Conservation (phyloP, 2,797 vertebrate genomes). For the Myiotriccus ornatus region DNA sequence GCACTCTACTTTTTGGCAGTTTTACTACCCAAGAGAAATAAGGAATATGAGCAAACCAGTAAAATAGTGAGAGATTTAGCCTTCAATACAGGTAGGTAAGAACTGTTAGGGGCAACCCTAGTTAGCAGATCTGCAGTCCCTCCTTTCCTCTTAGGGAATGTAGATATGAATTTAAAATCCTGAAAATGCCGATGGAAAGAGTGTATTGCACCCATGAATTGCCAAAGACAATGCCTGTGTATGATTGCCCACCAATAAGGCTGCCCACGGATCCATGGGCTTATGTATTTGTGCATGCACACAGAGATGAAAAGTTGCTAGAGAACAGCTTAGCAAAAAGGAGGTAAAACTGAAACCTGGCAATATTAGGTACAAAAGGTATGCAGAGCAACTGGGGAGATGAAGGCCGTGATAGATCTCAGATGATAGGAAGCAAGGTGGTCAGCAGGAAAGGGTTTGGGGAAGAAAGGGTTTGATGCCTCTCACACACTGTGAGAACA, state of each 20-base stretch:
- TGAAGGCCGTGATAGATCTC: neutral
- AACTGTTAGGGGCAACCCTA: neutral
- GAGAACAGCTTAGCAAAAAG: neutral
- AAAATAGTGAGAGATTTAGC: neutral
- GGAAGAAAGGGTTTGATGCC: neutral
- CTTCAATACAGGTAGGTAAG: neutral
- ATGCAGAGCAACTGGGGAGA: neutral
- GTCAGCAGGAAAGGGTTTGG: neutral
- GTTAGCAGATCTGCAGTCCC: neutral
- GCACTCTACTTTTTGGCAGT: neutral
- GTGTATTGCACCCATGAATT: neutral
- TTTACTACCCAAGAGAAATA: neutral
- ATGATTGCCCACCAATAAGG: neutral
- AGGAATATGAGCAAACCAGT: neutral
- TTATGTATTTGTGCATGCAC: neutral
- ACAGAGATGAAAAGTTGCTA: neutral
- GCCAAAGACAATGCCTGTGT: neutral
- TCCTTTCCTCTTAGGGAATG: neutral
- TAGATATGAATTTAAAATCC: neutral
- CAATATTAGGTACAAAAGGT: neutral
- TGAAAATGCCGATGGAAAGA: neutral
- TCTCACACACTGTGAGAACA: accelerated
- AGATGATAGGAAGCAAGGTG: neutral
- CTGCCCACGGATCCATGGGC: neutral
- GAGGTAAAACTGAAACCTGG: neutral